Evolutionary conservation across 2,888 invertebrate genomes (phyloP), one percentile per base, ranked within the genome.

Genomic region (Tenodera sinensis): DNA sequence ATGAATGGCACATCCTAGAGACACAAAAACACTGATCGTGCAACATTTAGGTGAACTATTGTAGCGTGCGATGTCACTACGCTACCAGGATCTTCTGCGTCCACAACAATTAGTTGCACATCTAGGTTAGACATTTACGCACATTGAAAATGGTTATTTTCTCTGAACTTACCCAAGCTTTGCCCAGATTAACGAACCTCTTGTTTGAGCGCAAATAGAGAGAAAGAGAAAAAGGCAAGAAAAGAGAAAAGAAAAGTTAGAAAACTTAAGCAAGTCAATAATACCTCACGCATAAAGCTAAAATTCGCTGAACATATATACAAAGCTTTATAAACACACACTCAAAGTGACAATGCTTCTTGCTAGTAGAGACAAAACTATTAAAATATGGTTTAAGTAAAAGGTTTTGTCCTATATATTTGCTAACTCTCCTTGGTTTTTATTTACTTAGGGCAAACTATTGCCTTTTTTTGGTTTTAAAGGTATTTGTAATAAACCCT

Each of bases 161-260:
- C 6, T 71, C 54, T 94, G 94, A 47, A 93, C 95, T 94, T 93
- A 97, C 97, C 97, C 97, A 97, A 85, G 97, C 96, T 92, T 96
- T 97, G 0, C 97, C 87, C 82, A 87, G 87, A 83, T 28, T 87
- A 82, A 87, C n/a, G 83, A 87, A 87, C 83, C 87, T 87, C 87
- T 87, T 87, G 87, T 87, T 87, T 87, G 81, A 87, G 82, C 83
- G 87, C 42, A 87, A 85, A 54, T 42, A 54, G 86, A 86, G 84
- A 84, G 20, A 84, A 34, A 87, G 87, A 87, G 34, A 85, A 42
- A 86, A 81, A 86, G 54, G 47, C 42, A 85, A 81, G 28, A 25
- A 86, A 28, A 86, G 25, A 86, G 81, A 81, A 81, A 71, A 28
- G 3, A 71, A 71, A 71, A 71, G 54, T 71, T 71, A 71, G 54